Evolutionary conservation across 2,888 invertebrate species (phyloP).

Genomic region (Orchesellides sinensis): DNA sequence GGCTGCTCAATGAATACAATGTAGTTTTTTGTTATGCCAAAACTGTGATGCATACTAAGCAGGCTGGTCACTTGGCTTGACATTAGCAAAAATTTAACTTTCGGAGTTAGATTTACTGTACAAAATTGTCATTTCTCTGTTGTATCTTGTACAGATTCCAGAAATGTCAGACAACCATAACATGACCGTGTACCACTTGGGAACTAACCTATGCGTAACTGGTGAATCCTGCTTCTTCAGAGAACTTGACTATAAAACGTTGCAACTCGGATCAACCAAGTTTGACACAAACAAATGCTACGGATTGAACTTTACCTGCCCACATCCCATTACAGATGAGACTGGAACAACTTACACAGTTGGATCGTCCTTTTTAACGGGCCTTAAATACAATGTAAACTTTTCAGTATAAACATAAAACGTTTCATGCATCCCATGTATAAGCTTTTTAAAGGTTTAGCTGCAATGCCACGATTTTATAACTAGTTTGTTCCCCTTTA

Average conservation of each 20-base stretch:
- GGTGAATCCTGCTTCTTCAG: slow-evolving; percentile 78
- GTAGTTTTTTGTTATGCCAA: slow-evolving; percentile 79
- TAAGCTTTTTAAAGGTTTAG: too few relatives aligned
- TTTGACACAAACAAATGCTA: slow-evolving; percentile 76
- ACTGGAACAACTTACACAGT: slow-evolving; percentile 78
- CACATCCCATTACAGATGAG: slow-evolving; percentile 77
- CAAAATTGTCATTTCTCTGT: too few relatives aligned
- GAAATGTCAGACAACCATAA: slow-evolving; percentile 78
- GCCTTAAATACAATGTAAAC: slow-evolving; percentile 76
- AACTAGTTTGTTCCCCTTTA: background rate
- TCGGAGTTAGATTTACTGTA: too few relatives aligned
- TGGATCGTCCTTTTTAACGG: slow-evolving; percentile 77
- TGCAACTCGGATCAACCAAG: slow-evolving; percentile 76
- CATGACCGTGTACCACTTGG: slow-evolving; percentile 77
- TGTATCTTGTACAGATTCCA: slow-evolving; percentile 75
- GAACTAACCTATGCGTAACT: slow-evolving; percentile 78
- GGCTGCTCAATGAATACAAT: slow-evolving; percentile 80
- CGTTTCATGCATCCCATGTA: too few relatives aligned
- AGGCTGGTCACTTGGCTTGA: slow-evolving; percentile 76
- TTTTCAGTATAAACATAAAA: too few relatives aligned
- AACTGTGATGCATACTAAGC: slow-evolving; percentile 79
- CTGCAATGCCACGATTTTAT: too few relatives aligned
- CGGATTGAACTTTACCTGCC: slow-evolving; percentile 77
- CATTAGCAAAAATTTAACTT: too few relatives aligned
- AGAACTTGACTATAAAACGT: slow-evolving; percentile 77